phyloP scores from a whole-genome alignment of 2,797 vertebrate species.

The Tamandua tetradactyla region DNA sequence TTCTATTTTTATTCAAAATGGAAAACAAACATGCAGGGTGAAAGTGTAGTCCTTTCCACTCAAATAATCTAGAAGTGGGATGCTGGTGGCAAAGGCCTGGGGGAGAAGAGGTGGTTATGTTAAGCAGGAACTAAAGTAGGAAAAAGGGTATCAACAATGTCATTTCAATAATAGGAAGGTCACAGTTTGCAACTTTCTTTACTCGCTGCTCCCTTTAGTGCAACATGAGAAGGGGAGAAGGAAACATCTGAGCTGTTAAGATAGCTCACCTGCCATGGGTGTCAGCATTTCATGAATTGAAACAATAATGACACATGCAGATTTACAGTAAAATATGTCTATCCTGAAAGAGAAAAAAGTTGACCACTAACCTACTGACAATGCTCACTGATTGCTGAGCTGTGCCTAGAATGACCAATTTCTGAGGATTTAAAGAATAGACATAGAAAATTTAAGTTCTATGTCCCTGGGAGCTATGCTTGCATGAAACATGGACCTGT shows the following conservation, averaged over 20 bases:
- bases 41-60: neutral
- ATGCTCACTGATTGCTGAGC: neutral
- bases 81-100: too few species aligned
- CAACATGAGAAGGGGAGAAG: rapidly evolving
- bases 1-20: neutral
- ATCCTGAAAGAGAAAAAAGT: neutral
- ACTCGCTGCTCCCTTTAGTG: rapidly evolving
- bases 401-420: rapidly evolving
- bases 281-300: neutral
- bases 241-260: rapidly evolving
- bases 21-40: neutral
- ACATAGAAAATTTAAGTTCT: neutral
- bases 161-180: neutral
- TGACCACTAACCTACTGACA: neutral
- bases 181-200: neutral
- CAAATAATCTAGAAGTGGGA: neutral
- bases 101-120: neutral
- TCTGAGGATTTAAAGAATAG: rapidly evolving
- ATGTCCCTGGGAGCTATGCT: too few species aligned
- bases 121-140: neutral
- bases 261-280: neutral
- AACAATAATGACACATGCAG: neutral
- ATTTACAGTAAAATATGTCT: neutral
- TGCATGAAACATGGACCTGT: rapidly evolving
- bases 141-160: neutral